Conservation (phyloP, 30 jellyfish, hydroid and myxozoan genomes). For the Mastigias papua region DNA sequence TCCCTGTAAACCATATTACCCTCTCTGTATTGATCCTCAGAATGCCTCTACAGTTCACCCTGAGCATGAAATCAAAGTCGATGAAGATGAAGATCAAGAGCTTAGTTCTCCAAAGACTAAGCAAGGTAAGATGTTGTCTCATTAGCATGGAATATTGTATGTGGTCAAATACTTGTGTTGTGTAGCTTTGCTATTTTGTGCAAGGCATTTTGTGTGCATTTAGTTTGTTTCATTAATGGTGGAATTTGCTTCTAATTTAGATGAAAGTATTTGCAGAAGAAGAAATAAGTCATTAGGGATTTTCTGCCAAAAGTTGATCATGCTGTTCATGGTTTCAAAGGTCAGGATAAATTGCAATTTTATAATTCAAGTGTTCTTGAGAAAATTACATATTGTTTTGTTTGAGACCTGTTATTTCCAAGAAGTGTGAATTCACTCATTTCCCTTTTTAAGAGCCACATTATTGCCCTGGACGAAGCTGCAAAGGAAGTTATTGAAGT, state of each 20-base stretch:
- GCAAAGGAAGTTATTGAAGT: constrained; percentile 75
- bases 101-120: neutral
- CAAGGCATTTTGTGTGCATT: too few relatives aligned
- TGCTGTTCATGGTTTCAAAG: constrained; percentile 87
- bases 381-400: neutral
- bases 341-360: constrained; percentile 24
- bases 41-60: neutral
- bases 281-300: constrained; percentile 84
- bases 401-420: neutral
- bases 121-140: neutral
- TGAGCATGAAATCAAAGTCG: neutral
- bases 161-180: too few relatives aligned
- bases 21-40: neutral
- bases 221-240: too few relatives aligned
- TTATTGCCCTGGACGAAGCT: constrained; percentile 83
- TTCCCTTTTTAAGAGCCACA: neutral
- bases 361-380: neutral
- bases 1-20: too few relatives aligned
- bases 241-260: neutral
- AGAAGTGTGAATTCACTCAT: neutral
- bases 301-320: constrained; percentile 87
- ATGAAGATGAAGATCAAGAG: neutral
- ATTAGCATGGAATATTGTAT: too few relatives aligned
- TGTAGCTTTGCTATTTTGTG: too few relatives aligned
- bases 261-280: constrained; percentile 20